Evolutionary conservation across 1,140 invertebrate genomes (phyloP).

Genomic region (Condylostylus longicornis): DNA sequence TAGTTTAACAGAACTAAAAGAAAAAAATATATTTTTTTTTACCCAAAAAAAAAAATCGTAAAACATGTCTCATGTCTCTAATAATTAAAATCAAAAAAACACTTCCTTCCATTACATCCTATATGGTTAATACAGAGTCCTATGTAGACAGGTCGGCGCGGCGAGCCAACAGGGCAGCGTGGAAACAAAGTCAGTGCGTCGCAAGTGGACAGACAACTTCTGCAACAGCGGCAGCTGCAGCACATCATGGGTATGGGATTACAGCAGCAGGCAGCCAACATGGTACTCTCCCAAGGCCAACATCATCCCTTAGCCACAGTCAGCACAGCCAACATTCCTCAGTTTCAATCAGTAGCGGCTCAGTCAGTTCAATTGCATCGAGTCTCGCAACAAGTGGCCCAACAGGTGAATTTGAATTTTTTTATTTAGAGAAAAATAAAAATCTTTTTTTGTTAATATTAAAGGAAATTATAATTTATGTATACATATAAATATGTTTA

Average conservation of each 20-base stretch:
- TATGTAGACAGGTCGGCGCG: conserved; percentile 63
- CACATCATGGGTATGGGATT: conserved; percentile 31
- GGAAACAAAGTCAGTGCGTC: conserved; percentile 61
- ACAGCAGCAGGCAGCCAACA: conserved; percentile 32
- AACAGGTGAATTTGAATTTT: conserved; percentile 33
- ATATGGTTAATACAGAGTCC: conserved; percentile 34
- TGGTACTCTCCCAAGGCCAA: conserved; percentile 33
- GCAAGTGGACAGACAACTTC: conserved; percentile 47
- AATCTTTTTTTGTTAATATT: too few relatives aligned
- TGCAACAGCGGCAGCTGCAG: conserved; percentile 36
- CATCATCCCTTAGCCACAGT: conserved; percentile 33
- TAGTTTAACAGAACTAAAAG: too few relatives aligned
- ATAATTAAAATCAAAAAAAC: neutral
- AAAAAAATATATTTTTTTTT: too few relatives aligned
- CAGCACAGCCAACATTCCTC: conserved; percentile 32
- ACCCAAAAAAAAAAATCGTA: too few relatives aligned
- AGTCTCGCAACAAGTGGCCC: conserved; percentile 34
- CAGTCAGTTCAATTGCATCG: conserved; percentile 35
- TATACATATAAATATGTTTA: too few relatives aligned
- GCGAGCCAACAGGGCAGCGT: conserved; percentile 57
- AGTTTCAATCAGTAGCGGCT: conserved; percentile 35
- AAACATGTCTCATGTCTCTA: too few relatives aligned
- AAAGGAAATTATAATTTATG: too few relatives aligned
- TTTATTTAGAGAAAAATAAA: too few relatives aligned
- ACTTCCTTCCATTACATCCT: neutral